Evolutionary conservation across 1,140 invertebrate genomes (phyloP).

Genomic region (Microplitis demolitor): DNA sequence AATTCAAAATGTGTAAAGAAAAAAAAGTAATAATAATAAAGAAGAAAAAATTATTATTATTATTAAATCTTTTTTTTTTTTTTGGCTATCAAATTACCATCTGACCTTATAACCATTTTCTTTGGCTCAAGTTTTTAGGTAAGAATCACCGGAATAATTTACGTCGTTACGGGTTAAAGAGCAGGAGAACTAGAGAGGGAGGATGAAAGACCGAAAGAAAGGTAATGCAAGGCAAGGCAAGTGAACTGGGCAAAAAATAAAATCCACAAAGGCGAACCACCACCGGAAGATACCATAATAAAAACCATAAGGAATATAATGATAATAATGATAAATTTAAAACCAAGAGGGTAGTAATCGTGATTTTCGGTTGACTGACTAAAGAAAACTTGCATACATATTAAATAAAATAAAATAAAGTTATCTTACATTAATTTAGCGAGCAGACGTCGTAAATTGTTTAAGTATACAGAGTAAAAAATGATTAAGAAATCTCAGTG

Average conservation of each 20-base stretch:
- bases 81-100: slow-evolving; percentile 13
- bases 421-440: neutral
- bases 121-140: slow-evolving; percentile 9
- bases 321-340: slow-evolving; percentile 1
- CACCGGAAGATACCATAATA: neutral
- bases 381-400: neutral
- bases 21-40: neutral
- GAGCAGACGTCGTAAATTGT: neutral
- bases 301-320: neutral
- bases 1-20: neutral
- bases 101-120: slow-evolving; percentile 9
- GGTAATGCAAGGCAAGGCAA: neutral
- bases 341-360: neutral
- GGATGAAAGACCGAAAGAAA: neutral
- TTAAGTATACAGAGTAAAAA: neutral
- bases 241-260: neutral
- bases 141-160: slow-evolving; percentile 12
- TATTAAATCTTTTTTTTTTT: neutral
- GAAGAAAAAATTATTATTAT: slow-evolving; percentile 1
- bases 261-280: neutral
- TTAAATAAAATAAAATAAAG: neutral
- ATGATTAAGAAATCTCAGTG: neutral
- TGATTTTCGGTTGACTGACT: neutral
- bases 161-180: slow-evolving; percentile 6
- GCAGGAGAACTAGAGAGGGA: neutral